Evolutionary conservation across 2,888 invertebrate species (phyloP), one percentile per base, ranked within the genome.

Genomic region (Synanthedon vespiformis): DNA sequence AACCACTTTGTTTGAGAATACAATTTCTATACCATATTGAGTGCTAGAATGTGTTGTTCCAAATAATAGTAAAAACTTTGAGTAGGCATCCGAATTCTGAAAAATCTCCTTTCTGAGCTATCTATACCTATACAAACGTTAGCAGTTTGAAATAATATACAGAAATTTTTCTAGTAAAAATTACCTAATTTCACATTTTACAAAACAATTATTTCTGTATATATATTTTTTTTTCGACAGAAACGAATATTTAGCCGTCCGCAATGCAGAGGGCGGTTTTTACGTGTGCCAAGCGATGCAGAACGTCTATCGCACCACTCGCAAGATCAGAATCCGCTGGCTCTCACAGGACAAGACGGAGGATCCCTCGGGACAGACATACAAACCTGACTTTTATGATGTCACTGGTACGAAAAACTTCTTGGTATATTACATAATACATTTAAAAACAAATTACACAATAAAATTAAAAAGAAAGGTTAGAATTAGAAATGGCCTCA

Each of bases 311-410:
- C 94, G 94, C 70, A 92, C 92, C 51, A 94, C 95, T 40, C 90
- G 93, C 55, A 93, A 93, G 74, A 95, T 96, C 71, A 93, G 93
- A 70, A 96, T 97, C 65, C 93, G 95, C 68, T 97, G 97, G 97
- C 84, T 96, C 52, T 94, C 95, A 0, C 93, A 94, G 72, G 92
- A 93, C 61, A 91, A 92, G 77, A 86, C 88, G 27, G 74, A 80
- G 0, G 90, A 90, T 57, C 83, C 89, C 40, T 83, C 89, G 10
- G 91, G 91, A 2, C 92, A 92, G 77, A 90, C 93, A 2, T 96
- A 95, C 83, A 93, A 93, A 56, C 94, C 95, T 0, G 96, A 96
- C 82, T 97, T 96, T 80, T 95, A 95, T 75, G 96, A 97, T 74
- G 88, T 90, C 58, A 96, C 95, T 67, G 95, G 95, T 92, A 34